Conservation (phyloP, 2,888 invertebrate species). For the Zhuqinia jingwanae region DNA sequence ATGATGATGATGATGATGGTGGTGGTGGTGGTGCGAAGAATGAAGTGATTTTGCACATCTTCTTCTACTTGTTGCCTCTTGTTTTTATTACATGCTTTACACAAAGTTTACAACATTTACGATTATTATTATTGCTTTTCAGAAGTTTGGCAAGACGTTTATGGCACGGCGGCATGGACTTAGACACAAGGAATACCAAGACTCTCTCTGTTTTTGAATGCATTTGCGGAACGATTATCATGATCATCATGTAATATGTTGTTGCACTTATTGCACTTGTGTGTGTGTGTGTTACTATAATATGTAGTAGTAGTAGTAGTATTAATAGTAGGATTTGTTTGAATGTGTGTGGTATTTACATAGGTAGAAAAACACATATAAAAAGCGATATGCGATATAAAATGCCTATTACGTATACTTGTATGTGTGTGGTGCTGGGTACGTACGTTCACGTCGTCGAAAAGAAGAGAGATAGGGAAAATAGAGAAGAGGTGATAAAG, state of each 20-base stretch:
- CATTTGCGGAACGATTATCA: slow-evolving; percentile 73
- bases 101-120: slow-evolving; percentile 71
- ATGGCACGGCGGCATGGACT: slow-evolving; percentile 61
- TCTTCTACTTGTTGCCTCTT: slow-evolving; percentile 69
- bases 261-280: slow-evolving; percentile 65
- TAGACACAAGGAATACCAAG: slow-evolving; percentile 41
- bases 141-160: slow-evolving; percentile 70
- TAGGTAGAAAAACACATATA: background rate
- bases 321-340: background rate
- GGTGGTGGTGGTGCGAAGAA: slow-evolving; percentile 18
- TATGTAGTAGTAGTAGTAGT: slow-evolving; percentile 34
- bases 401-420: no score
- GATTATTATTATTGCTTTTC: slow-evolving; percentile 71
- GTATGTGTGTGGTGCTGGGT: background rate
- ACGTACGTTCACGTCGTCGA: no score
- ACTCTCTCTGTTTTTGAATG: slow-evolving; percentile 66
- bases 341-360: background rate
- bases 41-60: slow-evolving; percentile 65
- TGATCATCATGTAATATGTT: slow-evolving; percentile 68
- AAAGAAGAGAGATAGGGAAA: background rate
- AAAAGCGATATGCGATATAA: no score
- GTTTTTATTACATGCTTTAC: slow-evolving; percentile 70
- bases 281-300: slow-evolving; percentile 51
- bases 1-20: background rate
- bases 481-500: slow-evolving; percentile 58